A percentile compares a stretch with the other conserved stretches of the same genome.
These are phyloP conservation scores for Drosophila arawakana DNA, from an alignment of 1,140 invertebrate genomes.

Conservation along the genomic window DNA sequence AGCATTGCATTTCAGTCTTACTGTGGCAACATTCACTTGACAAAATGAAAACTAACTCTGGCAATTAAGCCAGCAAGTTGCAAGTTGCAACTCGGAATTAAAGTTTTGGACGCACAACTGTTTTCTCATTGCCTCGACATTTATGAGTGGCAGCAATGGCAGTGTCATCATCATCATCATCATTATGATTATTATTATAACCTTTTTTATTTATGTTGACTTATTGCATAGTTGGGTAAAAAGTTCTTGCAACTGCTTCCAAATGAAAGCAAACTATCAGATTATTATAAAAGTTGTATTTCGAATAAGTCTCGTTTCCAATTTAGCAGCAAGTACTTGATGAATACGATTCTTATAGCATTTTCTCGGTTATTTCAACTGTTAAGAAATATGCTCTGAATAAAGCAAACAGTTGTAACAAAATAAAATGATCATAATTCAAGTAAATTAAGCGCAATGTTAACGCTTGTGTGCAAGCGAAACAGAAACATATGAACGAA, in stretches of 20 bases:
- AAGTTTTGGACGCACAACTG: slow-evolving; percentile 1
- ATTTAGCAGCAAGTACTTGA: background rate
- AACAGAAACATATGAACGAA: too few species aligned
- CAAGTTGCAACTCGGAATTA: slow-evolving; percentile 9
- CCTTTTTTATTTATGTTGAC: slow-evolving; percentile 29
- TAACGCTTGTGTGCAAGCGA: too few species aligned
- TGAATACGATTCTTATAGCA: background rate
- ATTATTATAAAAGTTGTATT: slow-evolving; percentile 37
- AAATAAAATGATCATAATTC: too few species aligned
- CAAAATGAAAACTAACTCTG: slow-evolving; percentile 2
- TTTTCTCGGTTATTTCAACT: too few species aligned
- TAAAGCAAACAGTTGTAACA: too few species aligned
- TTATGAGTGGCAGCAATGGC: slow-evolving; percentile 11
- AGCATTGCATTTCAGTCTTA: background rate
- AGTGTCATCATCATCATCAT: background rate
- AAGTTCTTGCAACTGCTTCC: slow-evolving; percentile 15
- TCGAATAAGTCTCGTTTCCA: background rate
- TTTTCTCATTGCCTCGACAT: slow-evolving; percentile 27
- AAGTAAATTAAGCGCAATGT: too few species aligned
- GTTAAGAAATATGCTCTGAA: too few species aligned
- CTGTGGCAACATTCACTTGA: slow-evolving; percentile 1
- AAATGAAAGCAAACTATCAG: slow-evolving; percentile 11
- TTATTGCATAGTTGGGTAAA: slow-evolving; percentile 9
- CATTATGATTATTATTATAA: slow-evolving; percentile 7
- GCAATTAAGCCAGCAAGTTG: slow-evolving; percentile 23